A percentile compares a stretch with the other conserved stretches of the same genome.
Conservation (phyloP, 2,113 vertebrate genomes). For the Boleophthalmus pectinirostris region DNA sequence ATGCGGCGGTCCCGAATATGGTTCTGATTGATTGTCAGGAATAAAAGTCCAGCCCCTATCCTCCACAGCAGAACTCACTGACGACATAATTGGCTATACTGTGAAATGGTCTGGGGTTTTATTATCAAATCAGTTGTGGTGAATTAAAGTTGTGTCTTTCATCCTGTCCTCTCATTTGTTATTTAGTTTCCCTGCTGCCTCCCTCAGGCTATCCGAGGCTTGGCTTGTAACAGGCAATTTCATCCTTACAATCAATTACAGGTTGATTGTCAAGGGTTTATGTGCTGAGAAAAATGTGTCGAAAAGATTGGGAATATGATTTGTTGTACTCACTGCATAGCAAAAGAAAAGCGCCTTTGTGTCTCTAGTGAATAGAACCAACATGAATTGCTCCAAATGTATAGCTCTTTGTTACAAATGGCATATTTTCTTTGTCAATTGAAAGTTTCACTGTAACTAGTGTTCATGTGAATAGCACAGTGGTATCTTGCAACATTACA, state of each 20-base stretch:
- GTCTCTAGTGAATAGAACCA: neutral
- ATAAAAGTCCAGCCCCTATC: slow-evolving; percentile 36
- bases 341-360: slow-evolving; percentile 20
- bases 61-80: slow-evolving; percentile 45
- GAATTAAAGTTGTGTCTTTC: slow-evolving; percentile 73
- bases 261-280: slow-evolving; percentile 58
- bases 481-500: slow-evolving; percentile 37
- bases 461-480: slow-evolving; percentile 52
- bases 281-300: slow-evolving; percentile 32
- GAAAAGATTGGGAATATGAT: slow-evolving; percentile 50
- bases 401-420: slow-evolving; percentile 38
- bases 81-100: slow-evolving; percentile 64
- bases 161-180: slow-evolving; percentile 71
- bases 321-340: slow-evolving; percentile 35
- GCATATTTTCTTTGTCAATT: slow-evolving; percentile 65
- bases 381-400: slow-evolving; percentile 25
- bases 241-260: slow-evolving; percentile 67
- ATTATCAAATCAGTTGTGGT: slow-evolving; percentile 76
- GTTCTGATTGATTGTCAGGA: slow-evolving; percentile 17
- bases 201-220: slow-evolving; percentile 38
- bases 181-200: slow-evolving; percentile 56
- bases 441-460: slow-evolving; percentile 35
- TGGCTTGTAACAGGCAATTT: slow-evolving; percentile 62
- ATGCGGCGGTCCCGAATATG: slow-evolving; percentile 5
- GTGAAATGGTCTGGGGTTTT: slow-evolving; percentile 73